A percentile compares a stretch with the other conserved stretches of the same genome.
Evolutionary conservation across 2,113 vertebrate species (phyloP).

Genomic region (Gorilla gorilla): DNA sequence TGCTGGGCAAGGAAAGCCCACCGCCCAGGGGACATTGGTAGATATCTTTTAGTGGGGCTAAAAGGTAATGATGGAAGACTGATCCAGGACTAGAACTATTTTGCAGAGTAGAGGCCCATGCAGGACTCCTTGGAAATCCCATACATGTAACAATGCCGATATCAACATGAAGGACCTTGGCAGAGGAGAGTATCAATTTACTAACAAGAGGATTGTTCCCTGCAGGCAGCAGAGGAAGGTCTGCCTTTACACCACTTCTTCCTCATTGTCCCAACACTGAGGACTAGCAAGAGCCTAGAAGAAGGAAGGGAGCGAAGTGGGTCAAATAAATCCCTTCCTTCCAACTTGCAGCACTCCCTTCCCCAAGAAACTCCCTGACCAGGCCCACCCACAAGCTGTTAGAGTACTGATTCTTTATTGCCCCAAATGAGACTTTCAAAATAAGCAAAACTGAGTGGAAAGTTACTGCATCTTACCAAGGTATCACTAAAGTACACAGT

Average conservation of each 20-base stretch:
- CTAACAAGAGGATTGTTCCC: neutral
- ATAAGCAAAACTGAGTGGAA: neutral
- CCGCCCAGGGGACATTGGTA: too few species aligned
- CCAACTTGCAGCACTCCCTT: neutral
- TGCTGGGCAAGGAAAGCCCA: neutral
- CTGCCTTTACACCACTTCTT: neutral
- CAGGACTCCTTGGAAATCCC: neutral
- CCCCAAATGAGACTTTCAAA: neutral
- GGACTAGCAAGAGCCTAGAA: neutral
- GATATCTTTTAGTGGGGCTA: neutral
- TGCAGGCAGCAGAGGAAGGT: neutral
- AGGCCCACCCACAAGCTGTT: neutral
- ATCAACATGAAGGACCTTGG: neutral
- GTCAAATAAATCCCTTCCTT: neutral
- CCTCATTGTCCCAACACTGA: rapidly evolving
- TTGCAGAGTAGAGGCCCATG: neutral
- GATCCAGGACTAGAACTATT: neutral
- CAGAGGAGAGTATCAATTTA: neutral
- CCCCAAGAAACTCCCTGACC: neutral
- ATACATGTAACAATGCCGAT: neutral
- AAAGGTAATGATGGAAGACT: neutral
- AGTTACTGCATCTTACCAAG: neutral
- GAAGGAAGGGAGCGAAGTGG: neutral
- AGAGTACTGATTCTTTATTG: neutral
- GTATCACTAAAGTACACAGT: neutral